These are phyloP conservation scores for Danaus plexippus DNA, from an alignment of 1,140 invertebrate genomes.

Conservation along the genomic window DNA sequence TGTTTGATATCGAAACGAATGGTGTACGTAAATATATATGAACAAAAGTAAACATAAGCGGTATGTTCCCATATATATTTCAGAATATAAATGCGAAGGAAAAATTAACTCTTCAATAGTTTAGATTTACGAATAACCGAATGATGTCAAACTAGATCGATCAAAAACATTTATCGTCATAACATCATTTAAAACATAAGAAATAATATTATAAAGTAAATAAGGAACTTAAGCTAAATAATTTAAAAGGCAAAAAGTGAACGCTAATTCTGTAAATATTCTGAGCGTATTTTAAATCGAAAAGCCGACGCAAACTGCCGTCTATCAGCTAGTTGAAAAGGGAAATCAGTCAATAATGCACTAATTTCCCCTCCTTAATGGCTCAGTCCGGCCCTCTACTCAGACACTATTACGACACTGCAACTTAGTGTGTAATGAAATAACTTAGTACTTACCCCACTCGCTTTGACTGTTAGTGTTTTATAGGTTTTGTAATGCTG, in stretches of 20 bases:
- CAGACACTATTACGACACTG: slow-evolving; percentile 63
- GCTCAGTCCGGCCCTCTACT: slow-evolving; percentile 58
- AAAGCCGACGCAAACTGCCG: slow-evolving; percentile 50
- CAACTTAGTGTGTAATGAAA: slow-evolving; percentile 52
- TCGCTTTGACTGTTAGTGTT: slow-evolving; percentile 8
- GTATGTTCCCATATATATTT: no score
- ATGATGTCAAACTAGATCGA: no score
- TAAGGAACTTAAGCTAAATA: no score
- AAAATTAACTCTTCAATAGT: no score
- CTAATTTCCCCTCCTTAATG: slow-evolving; percentile 70
- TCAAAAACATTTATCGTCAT: no score
- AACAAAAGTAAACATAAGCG: no score
- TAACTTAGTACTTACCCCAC: slow-evolving; percentile 34
- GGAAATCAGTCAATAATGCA: slow-evolving; percentile 71
- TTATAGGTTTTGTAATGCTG: slow-evolving; percentile 8
- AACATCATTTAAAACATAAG: no score
- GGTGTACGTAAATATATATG: no score
- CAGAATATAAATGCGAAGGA: no score
- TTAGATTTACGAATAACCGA: no score
- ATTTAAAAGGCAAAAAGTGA: slow-evolving; percentile 15
- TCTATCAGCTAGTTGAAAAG: slow-evolving; percentile 66
- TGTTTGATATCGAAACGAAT: slow-evolving; percentile 21
- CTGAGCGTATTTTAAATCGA: slow-evolving; percentile 61
- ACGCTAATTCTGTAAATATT: slow-evolving; percentile 52
- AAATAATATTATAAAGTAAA: no score